Evolutionary conservation across 2,888 invertebrate genomes (phyloP), one percentile per base, ranked within the genome.

Genomic region (Nomada hirtipes): DNA sequence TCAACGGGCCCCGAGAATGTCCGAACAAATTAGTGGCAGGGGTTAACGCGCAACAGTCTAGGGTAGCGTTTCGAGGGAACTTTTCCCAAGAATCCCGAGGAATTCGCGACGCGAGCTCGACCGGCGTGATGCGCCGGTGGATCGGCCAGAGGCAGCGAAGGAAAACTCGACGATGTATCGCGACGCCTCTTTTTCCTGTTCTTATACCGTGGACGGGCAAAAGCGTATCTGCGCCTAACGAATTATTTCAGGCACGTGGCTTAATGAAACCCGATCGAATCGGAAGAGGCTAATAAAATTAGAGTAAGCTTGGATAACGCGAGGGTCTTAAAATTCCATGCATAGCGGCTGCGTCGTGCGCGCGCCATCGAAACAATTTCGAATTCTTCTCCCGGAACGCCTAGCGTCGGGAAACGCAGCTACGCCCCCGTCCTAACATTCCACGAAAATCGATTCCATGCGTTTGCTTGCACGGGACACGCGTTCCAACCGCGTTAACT

Each of bases 21-120:
- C 78, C 77, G 85, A 88, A 90, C 91, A 91, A 91, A 91, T 91
- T 90, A 87, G 87, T 89, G 91, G 90, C 90, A 91, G 89, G 90
- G 90, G 91, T 91, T 89, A 89, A 82, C 84, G 84, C 75, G 84
- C 65, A 77, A 82, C 36, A 71, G 87, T 61, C 79, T 79, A 63
- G 79, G 79, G 70, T 79, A 64, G 72, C 81, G 73, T 80, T 71
- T 82, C 60, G 60, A 23, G 36, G 55, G 60, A 64, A 61, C 67
- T 42, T 67, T 79, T 82, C 78, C 70, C 65, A 53, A 74, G 87
- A 85, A 74, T 50, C 76, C 57, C 47, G 20, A 47, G 72, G 77
- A 87, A 87, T 87, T 82, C 76, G 77, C 29, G 64, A 59, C 70
- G 64, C 76, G 76, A 26, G 15, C n/a, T 44, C 57, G n/a, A n/a